phyloP scores from a whole-genome alignment of 2,113 vertebrate genomes.

The Tauraco erythrolophus region DNA sequence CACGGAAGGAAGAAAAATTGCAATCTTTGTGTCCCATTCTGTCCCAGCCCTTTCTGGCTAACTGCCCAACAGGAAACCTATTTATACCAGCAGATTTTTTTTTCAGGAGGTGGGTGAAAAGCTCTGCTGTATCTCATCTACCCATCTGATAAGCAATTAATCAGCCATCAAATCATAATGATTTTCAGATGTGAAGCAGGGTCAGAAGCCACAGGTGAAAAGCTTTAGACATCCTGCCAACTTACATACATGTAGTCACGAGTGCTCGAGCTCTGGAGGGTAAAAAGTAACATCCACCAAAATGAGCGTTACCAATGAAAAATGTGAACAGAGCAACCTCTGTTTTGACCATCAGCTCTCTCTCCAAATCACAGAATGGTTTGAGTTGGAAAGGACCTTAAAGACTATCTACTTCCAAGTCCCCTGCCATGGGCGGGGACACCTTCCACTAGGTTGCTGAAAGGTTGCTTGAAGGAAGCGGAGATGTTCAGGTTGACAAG shows the following conservation, averaged over 20 bases:
- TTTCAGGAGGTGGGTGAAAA: background rate
- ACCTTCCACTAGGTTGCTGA: background rate
- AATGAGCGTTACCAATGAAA: fast-evolving
- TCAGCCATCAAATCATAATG: background rate
- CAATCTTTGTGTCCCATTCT: background rate
- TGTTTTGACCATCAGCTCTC: background rate
- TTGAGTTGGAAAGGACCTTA: background rate
- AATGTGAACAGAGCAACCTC: background rate
- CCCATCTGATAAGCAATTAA: background rate
- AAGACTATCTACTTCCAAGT: fast-evolving
- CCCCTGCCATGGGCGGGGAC: background rate
- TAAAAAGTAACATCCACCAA: background rate
- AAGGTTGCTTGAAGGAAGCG: background rate
- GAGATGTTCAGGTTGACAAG: background rate
- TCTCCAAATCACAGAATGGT: background rate
- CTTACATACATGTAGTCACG: background rate
- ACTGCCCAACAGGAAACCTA: background rate
- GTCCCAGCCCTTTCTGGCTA: background rate
- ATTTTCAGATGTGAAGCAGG: background rate
- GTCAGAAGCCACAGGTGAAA: background rate
- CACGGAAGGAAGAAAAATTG: background rate
- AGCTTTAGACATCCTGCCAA: background rate
- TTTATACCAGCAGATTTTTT: background rate
- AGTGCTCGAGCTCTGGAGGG: background rate
- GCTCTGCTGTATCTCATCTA: background rate